Evolutionary conservation across 2,888 invertebrate genomes (phyloP).

Genomic region (Luperina testacea): DNA sequence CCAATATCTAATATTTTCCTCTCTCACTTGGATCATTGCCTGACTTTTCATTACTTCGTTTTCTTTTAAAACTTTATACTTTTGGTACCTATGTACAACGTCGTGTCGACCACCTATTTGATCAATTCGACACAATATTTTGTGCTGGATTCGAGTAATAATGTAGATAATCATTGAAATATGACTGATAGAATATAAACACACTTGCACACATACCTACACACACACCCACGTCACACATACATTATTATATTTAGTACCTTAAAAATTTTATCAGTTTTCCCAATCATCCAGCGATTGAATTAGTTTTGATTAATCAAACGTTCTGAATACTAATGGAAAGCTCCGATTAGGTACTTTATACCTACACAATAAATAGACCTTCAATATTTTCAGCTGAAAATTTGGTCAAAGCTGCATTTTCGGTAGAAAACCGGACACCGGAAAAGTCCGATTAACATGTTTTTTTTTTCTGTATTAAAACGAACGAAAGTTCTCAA

Average conservation of each 20-base stretch:
- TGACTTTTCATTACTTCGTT: neutral
- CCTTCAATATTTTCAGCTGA: neutral
- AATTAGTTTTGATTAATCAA: neutral
- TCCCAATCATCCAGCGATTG: neutral
- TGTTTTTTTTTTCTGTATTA: too few species aligned
- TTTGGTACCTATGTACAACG: neutral
- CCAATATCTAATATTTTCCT: conserved; percentile 1
- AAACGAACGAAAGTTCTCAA: neutral
- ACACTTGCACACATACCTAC: neutral
- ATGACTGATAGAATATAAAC: neutral
- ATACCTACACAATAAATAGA: neutral
- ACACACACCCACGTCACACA: neutral
- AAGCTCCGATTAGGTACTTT: neutral
- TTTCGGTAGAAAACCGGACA: too few species aligned
- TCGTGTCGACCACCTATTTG: neutral
- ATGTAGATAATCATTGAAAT: neutral
- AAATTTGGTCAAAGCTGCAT: neutral
- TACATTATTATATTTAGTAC: neutral
- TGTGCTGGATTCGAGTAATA: neutral
- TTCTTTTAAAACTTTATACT: neutral
- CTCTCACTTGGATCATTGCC: conserved; percentile 5
- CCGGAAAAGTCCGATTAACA: neutral
- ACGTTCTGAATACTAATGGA: neutral
- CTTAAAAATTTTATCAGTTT: neutral
- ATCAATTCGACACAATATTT: neutral